phyloP scores from a whole-genome alignment of 2,888 invertebrate species.

The Agrilus mali region DNA sequence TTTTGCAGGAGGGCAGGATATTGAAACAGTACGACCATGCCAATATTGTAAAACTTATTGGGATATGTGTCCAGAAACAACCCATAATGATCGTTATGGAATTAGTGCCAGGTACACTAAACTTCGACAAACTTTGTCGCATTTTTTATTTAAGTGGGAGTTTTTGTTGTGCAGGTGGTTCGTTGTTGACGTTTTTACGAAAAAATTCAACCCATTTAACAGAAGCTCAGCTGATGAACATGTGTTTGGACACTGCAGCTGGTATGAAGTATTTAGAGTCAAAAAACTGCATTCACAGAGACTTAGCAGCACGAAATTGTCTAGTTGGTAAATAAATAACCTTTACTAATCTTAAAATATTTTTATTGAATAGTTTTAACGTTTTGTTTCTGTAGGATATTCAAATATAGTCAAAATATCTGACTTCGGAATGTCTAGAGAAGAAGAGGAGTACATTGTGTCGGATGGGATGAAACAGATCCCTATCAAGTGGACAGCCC shows the following conservation, averaged over 20 bases:
- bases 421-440: slow-evolving; percentile 95
- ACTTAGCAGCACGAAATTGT: slow-evolving; percentile 91
- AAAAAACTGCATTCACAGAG: slow-evolving; percentile 91
- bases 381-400: slow-evolving; percentile 39
- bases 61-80: slow-evolving; percentile 94
- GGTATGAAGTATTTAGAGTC: slow-evolving; percentile 94
- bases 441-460: slow-evolving; percentile 93
- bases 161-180: slow-evolving; percentile 54
- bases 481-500: slow-evolving; percentile 97
- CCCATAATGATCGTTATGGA: slow-evolving; percentile 99
- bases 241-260: slow-evolving; percentile 89
- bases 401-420: slow-evolving; percentile 90
- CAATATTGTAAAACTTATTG: slow-evolving; percentile 90
- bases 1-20: slow-evolving; percentile 89
- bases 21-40: slow-evolving; percentile 94
- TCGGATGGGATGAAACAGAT: slow-evolving; percentile 98
- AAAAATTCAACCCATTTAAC: slow-evolving; percentile 58
- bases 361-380: not conserved
- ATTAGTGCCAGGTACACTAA: slow-evolving; percentile 62
- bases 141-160: slow-evolving; percentile 1
- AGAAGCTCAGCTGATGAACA: slow-evolving; percentile 54
- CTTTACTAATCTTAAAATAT: not conserved
- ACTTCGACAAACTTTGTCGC: not conserved
- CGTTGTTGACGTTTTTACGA: slow-evolving; percentile 76
- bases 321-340: slow-evolving; percentile 48